Evolutionary conservation across 2,888 invertebrate species (phyloP), one percentile per base, ranked within the genome.

Genomic region (Melanophora roralis): DNA sequence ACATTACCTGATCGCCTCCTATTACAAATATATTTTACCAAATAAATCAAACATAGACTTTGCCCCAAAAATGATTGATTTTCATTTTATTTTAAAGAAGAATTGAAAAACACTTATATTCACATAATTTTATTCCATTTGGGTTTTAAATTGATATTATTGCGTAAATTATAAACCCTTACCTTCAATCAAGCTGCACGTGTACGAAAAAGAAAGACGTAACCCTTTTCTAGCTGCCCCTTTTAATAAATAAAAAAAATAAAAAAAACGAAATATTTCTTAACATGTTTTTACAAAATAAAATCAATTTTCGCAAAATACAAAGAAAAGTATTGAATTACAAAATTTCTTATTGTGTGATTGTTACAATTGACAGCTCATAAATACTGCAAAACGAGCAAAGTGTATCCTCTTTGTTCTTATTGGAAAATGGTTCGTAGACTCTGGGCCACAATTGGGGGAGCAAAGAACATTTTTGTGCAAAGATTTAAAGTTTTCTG

Each of bases 161-260:
- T 76, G 60, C 36, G 53, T 72, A 68, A 72, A 72, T 72, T 76
- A 72, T 80, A 76, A 73, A 80, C 72, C 68, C 62, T 68, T 73
- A 64, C 55, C 64, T 57, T 76, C 62, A 73, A 72, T 72, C 57
- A 68, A 73, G 23, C 51, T 32, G 38, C 72, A 76, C 72, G 76
- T 73, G 76, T 38, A 23, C n/a, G 16, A 16, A 27, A 65, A n/a
- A n/a, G 64, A 73, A 73, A 23, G 36, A 73, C 6, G 8, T 55
- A 73, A 76, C 51, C 76, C 80, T 59, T 80, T 68, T 59, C 32
- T 14, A 53, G 16, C 40, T 23, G 47, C 23, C 38, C 40, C 34
- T 73, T 65, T 38, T 16, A 64, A 72, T 75, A 80, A 80, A 76
- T 80, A 75, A 80, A 60, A 36, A 21, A 57, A 40, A 12, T 43